Percentiles rank a stretch among this genome's conserved stretches.
phyloP scores from a whole-genome alignment of 2,113 vertebrate species.

The Danionella cerebrum region DNA sequence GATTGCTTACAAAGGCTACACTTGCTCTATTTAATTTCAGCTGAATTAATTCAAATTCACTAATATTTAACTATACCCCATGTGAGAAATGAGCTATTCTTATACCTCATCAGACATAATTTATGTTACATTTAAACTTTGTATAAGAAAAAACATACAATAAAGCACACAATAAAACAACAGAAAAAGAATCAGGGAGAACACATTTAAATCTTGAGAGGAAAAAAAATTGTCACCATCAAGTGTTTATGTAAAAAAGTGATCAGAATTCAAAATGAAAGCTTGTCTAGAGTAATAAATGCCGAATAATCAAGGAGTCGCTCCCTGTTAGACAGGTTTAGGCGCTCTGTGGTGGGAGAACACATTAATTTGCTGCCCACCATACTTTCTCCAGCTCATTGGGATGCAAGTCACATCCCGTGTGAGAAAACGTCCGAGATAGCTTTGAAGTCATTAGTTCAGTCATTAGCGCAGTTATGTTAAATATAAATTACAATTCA shows the following conservation, averaged over 20 bases:
- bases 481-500: conserved; percentile 75
- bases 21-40: too few relatives aligned
- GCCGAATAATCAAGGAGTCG: conserved; percentile 32
- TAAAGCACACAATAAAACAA: too few relatives aligned
- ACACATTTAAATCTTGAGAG: not conserved
- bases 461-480: conserved; percentile 73
- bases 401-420: conserved; percentile 54
- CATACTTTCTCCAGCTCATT: conserved; percentile 60
- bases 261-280: not conserved
- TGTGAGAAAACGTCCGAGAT: conserved; percentile 55
- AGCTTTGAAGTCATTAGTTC: conserved; percentile 69
- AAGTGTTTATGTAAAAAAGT: not conserved
- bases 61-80: too few relatives aligned
- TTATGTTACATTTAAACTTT: not conserved
- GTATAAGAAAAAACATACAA: not conserved
- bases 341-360: conserved; percentile 30
- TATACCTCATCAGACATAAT: not conserved
- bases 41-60: too few relatives aligned
- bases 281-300: conserved; percentile 44
- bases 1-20: too few relatives aligned
- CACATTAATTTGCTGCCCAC: conserved; percentile 38
- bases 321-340: conserved; percentile 44
- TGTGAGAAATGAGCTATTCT: not conserved
- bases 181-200: too few relatives aligned
- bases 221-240: not conserved